Percentiles rank a stretch among this genome's conserved stretches.
These are phyloP conservation scores for Melanaphis sacchari DNA, from an alignment of 1,140 invertebrate species.

Conservation along the genomic window DNA sequence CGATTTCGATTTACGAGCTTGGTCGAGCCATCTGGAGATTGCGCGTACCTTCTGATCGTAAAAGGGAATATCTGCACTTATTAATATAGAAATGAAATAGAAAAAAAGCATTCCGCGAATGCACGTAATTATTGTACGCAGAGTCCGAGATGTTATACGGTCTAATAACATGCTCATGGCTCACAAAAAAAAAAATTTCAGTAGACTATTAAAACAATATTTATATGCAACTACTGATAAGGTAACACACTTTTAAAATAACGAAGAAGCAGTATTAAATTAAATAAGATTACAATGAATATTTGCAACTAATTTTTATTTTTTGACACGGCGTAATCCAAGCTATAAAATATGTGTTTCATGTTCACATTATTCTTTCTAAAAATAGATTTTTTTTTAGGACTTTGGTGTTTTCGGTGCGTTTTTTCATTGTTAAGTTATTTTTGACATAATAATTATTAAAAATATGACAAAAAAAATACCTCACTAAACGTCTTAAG, in stretches of 20 bases:
- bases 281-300: background rate
- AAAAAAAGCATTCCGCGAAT: constrained; percentile 32
- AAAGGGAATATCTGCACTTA: background rate
- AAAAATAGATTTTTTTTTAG: background rate
- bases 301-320: background rate
- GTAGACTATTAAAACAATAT: background rate
- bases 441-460: background rate
- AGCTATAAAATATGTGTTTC: background rate
- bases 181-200: background rate
- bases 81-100: background rate
- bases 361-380: background rate
- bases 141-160: background rate
- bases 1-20: constrained; percentile 31
- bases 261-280: background rate
- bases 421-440: background rate
- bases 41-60: background rate
- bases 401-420: background rate
- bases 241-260: background rate
- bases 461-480: background rate
- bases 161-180: constrained; percentile 1
- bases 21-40: constrained; percentile 28
- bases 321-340: background rate
- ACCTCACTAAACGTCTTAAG: background rate
- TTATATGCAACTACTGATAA: background rate
- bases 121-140: background rate